Base-by-base conservation (phyloP, 2,888 invertebrate species). In the Anticlea derivata region DNA sequence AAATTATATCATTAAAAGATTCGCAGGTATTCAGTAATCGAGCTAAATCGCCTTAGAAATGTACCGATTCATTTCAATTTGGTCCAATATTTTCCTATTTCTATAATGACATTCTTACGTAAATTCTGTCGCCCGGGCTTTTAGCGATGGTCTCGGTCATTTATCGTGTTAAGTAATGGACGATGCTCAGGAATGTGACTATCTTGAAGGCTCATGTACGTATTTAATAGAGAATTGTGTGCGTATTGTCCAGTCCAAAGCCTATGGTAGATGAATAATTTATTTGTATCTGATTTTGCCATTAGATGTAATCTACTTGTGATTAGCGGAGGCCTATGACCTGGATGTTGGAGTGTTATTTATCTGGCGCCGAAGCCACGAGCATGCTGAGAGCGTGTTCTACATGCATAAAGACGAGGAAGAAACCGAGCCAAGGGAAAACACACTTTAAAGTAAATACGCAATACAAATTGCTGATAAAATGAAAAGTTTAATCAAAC, bases 71-170 rank as follows among this genome's bases (percentile, higher is more conserved):
- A 41, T 60, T 48, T 48, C 41, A 55, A 50, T 55, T 49, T 59
- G 43, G 51, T 31, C 43, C 37, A 58, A 59, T 59, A 54, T 57
- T 50, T 54, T 41, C 13, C 37, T 44, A 55, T 55, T 55, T 52
- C 11, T 41, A 12, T 55, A 55, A 58, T 53, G 50, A 47, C 37
- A 50, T 60, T 61, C 63, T 65, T 63, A 58, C 61, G 54, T 51
- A 62, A 60, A 66, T 63, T 58, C 53, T 59, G 49, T 46, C 53
- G 46, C 13, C 27, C 61, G 63, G 63, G 70, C 71, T 75, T 30
- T 78, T 77, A 76, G 73, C 35, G 65, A 58, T 70, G 63, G 62
- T 8, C 62, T 50, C 58, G 70, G 69, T 73, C 73, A 69, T 77
- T 75, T 74, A 65, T 78, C 71, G 69, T 54, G 23, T 47, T 58